Conservation (phyloP, 1,140 invertebrate species). For the Drosophila persimilis region DNA sequence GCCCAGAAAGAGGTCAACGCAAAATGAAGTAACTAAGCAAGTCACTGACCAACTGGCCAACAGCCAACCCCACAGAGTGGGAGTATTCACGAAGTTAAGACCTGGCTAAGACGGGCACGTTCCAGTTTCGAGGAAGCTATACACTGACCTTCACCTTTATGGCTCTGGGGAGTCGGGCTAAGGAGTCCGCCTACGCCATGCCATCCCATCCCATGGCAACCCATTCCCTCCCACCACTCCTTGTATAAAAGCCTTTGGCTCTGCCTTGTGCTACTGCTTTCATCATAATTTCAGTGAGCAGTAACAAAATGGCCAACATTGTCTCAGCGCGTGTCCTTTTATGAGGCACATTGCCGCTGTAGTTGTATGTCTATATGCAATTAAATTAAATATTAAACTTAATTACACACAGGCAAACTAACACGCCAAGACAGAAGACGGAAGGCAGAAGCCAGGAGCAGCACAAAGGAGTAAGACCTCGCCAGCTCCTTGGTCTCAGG, state of each 20-base stretch:
- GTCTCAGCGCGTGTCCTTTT: conserved; percentile 69
- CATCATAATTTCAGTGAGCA: conserved; percentile 72
- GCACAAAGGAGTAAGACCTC: conserved; percentile 2
- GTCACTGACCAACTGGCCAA: conserved; percentile 17
- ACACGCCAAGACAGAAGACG: conserved; percentile 51
- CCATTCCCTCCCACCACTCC: neutral
- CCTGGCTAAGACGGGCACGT: conserved; percentile 45
- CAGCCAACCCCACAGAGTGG: conserved; percentile 8
- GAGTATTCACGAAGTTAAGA: conserved; percentile 25
- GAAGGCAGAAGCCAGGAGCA: neutral
- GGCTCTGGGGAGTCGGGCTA: conserved; percentile 23
- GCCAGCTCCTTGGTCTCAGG: conserved; percentile 46
- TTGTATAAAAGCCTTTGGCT: conserved; percentile 34
- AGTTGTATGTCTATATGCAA: conserved; percentile 65
- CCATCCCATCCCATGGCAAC: no score
- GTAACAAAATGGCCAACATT: conserved; percentile 57
- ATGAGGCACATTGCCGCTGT: conserved; percentile 40
- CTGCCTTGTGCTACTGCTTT: conserved; percentile 49
- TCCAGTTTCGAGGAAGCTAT: conserved; percentile 34
- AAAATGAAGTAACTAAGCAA: conserved; percentile 63
- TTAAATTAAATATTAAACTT: conserved; percentile 83
- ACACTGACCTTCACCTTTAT: conserved; percentile 57
- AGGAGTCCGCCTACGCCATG: conserved; percentile 7
- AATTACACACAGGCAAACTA: conserved; percentile 76
- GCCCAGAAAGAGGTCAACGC: conserved; percentile 61